A percentile compares a stretch with the other conserved stretches of the same genome.
Conservation (phyloP, 37 sponge, comb jelly and placozoan genomes). For the Petrosia ficiformis region DNA sequence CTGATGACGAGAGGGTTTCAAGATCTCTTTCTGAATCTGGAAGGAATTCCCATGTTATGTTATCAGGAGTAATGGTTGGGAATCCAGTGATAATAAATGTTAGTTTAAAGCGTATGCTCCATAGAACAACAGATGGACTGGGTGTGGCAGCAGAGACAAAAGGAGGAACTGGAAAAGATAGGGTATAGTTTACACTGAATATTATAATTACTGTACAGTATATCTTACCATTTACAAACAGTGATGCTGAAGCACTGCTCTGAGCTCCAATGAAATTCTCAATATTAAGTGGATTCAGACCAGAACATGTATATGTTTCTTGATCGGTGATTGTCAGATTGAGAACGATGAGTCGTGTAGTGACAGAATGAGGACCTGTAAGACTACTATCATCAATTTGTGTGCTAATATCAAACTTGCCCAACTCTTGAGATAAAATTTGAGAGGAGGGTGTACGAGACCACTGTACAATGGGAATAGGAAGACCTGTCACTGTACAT, state of each 20-base stretch:
- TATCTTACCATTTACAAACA: neutral
- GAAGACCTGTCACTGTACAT: neutral
- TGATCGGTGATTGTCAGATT: constrained; percentile 17
- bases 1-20: neutral
- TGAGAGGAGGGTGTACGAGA: too few species aligned
- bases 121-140: neutral
- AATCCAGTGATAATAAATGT: neutral
- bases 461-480: neutral
- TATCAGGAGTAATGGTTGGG: neutral
- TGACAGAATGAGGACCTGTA: neutral
- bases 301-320: constrained; percentile 10
- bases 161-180: neutral
- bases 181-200: too few species aligned
- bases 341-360: neutral
- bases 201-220: neutral
- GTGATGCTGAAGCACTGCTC: neutral
- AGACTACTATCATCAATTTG: too few species aligned
- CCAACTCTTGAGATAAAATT: too few species aligned
- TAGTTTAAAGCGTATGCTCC: neutral
- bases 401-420: too few species aligned
- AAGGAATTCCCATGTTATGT: neutral
- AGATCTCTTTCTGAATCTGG: neutral
- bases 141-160: neutral
- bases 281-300: neutral
- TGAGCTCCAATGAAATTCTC: neutral